Percentiles rank a stretch among this genome's conserved stretches.
phyloP scores from a whole-genome alignment of 2,888 invertebrate genomes.

The Pemphredon lugubris region DNA sequence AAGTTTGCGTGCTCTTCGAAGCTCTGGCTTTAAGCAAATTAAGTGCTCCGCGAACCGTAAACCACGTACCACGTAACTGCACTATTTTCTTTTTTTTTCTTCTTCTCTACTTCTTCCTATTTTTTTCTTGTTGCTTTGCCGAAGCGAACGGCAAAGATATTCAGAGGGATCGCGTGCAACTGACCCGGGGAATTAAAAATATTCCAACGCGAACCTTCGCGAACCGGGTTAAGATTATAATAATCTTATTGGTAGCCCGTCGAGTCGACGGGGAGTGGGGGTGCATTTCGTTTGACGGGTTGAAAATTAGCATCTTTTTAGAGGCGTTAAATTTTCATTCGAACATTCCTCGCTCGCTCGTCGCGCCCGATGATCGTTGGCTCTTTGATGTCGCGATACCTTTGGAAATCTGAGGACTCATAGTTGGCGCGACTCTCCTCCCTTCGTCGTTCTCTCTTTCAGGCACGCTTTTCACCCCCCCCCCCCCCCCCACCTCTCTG shows the following conservation, averaged over 20 bases:
- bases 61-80: not conserved
- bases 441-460: not conserved
- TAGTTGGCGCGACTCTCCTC: not conserved
- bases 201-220: not conserved
- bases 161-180: conserved; percentile 19
- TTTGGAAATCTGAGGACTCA: conserved; percentile 30
- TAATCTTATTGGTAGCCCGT: conserved; percentile 1
- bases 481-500: not conserved
- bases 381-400: conserved; percentile 35
- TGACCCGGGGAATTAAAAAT: conserved; percentile 28
- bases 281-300: not conserved
- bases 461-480: too few relatives aligned
- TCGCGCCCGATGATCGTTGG: conserved; percentile 13
- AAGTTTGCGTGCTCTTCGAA: not conserved
- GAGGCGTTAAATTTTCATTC: conserved; percentile 16
- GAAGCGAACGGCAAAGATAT: conserved; percentile 7
- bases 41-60: conserved; percentile 35
- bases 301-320: conserved; percentile 19
- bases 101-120: not conserved
- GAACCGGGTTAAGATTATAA: conserved; percentile 19
- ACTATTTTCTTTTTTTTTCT: not conserved
- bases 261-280: conserved; percentile 8
- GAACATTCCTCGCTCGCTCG: conserved; percentile 1
- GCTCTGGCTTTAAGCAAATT: conserved; percentile 53
- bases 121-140: not conserved